Conservation (phyloP, 2,888 invertebrate species). For the Cecidostiba fungosa region DNA sequence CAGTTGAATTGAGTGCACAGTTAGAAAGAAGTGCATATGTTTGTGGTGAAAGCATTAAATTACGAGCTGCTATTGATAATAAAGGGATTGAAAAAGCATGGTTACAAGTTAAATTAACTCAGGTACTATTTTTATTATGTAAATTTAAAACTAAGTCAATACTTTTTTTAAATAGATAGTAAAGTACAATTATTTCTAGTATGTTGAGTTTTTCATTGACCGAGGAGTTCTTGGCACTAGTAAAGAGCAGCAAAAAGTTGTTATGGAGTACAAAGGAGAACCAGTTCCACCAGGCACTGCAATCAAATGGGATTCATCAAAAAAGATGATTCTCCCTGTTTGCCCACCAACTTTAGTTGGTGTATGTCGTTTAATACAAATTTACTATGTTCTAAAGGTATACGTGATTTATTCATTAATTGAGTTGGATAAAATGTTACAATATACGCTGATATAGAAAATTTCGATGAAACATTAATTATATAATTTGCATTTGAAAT, state of each 20-base stretch:
- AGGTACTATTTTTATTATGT: constrained; percentile 73
- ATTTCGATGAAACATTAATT: not conserved
- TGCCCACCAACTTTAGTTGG: constrained; percentile 89
- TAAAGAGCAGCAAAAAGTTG: constrained; percentile 86
- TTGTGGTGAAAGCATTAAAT: constrained; percentile 86
- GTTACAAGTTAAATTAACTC: constrained; percentile 83
- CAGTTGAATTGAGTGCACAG: constrained; percentile 85
- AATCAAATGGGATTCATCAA: constrained; percentile 86
- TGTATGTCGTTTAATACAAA: constrained; percentile 86
- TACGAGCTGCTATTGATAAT: constrained; percentile 87
- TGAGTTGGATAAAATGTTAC: not conserved
- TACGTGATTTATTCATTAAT: constrained; percentile 53
- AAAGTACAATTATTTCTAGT: constrained; percentile 80
- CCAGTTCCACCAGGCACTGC: constrained; percentile 84
- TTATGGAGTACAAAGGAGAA: constrained; percentile 87
- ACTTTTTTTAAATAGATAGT: not conserved
- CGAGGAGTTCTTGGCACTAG: constrained; percentile 87
- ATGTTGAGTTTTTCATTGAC: constrained; percentile 89
- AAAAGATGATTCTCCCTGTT: constrained; percentile 86
- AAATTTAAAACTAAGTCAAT: not conserved
- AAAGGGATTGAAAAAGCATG: constrained; percentile 84
- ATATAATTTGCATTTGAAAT: not conserved
- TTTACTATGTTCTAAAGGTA: constrained; percentile 88
- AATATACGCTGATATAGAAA: not conserved
- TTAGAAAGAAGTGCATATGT: constrained; percentile 89